A percentile compares a stretch with the other conserved stretches of the same genome.
Conservation (phyloP, 1,140 invertebrate species). For the Lasioglossum albipes region DNA sequence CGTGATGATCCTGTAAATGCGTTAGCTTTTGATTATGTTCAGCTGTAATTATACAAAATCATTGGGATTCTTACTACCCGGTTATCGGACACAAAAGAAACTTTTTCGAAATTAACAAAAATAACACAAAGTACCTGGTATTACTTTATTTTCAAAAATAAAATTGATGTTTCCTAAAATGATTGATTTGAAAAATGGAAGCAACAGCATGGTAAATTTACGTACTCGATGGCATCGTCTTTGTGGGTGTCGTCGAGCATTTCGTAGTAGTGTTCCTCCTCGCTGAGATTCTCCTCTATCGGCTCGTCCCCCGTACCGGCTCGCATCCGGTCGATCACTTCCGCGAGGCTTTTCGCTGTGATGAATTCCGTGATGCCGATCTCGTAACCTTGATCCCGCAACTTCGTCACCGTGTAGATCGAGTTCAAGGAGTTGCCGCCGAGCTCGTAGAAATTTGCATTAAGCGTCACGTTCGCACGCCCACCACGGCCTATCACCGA, state of each 20-base stretch:
- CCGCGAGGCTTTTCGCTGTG: constrained; percentile 84
- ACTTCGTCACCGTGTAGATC: constrained; percentile 88
- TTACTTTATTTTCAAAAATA: too few relatives aligned
- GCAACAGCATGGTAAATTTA: not conserved
- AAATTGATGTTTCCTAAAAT: too few relatives aligned
- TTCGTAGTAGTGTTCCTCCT: constrained; percentile 80
- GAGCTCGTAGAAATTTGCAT: constrained; percentile 90
- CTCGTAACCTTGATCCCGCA: constrained; percentile 88
- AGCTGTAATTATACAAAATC: too few relatives aligned
- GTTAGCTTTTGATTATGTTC: too few relatives aligned
- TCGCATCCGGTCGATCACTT: constrained; percentile 80
- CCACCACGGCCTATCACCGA: constrained; percentile 84
- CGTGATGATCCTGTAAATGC: constrained; percentile 85
- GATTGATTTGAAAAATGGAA: too few relatives aligned
- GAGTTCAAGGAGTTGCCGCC: constrained; percentile 94
- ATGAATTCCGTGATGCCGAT: constrained; percentile 91
- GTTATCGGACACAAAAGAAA: too few relatives aligned
- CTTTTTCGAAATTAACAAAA: too few relatives aligned
- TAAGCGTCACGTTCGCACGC: constrained; percentile 81
- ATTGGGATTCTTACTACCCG: too few relatives aligned
- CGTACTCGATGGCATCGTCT: constrained; percentile 81
- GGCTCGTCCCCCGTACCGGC: not conserved
- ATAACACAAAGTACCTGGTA: too few relatives aligned
- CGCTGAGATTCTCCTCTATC: constrained; percentile 54
- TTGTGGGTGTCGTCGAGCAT: constrained; percentile 84